These are phyloP conservation scores for Eumaeus atala DNA, from an alignment of 1,140 invertebrate genomes.

Conservation along the genomic window DNA sequence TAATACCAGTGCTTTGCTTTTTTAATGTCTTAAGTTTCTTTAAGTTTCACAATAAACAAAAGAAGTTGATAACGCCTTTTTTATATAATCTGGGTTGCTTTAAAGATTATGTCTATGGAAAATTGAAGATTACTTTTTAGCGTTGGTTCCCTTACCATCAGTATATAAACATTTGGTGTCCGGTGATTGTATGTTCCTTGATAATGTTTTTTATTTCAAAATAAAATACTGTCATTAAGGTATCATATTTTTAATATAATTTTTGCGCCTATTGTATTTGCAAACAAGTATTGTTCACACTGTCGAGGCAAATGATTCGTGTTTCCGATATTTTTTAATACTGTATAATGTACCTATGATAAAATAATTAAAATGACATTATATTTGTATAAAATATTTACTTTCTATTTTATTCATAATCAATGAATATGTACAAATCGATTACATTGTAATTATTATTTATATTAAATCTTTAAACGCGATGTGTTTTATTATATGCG, in stretches of 20 bases:
- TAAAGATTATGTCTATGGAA: neutral
- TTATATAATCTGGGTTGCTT: neutral
- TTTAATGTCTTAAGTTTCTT: too few relatives aligned
- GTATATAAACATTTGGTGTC: slow-evolving; percentile 4
- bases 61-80: neutral
- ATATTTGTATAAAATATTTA: slow-evolving; percentile 64
- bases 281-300: slow-evolving; percentile 13
- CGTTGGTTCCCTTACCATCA: neutral
- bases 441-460: slow-evolving; percentile 63
- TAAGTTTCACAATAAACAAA: neutral
- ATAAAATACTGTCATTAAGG: slow-evolving; percentile 68
- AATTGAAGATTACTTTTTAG: neutral
- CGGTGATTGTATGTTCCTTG: slow-evolving; percentile 47
- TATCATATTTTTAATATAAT: slow-evolving; percentile 34
- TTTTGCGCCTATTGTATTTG: neutral
- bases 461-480: slow-evolving; percentile 69
- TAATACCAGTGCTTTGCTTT: neutral
- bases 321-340: slow-evolving; percentile 40
- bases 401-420: slow-evolving; percentile 56
- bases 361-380: slow-evolving; percentile 50
- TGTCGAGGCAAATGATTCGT: slow-evolving; percentile 23
- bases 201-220: slow-evolving; percentile 65
- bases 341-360: slow-evolving; percentile 38
- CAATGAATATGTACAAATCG: slow-evolving; percentile 67
- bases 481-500: slow-evolving; percentile 8